A percentile compares a stretch with the other conserved stretches of the same genome.
phyloP scores from a whole-genome alignment of 1,140 invertebrate species.

The Eupristina koningsbergeri region DNA sequence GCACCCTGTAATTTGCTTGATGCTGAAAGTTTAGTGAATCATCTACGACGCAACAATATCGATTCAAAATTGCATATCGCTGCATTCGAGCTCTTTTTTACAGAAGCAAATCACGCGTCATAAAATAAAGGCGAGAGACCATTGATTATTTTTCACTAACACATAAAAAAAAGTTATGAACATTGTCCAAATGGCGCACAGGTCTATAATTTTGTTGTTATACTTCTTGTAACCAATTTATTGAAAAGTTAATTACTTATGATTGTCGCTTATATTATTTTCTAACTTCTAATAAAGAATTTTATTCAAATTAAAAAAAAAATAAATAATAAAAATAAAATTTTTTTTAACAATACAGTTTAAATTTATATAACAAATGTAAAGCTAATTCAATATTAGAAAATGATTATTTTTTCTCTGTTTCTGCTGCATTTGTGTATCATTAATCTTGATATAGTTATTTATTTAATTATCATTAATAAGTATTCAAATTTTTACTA shows the following conservation, averaged over 20 bases:
- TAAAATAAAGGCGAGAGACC: conserved; percentile 48
- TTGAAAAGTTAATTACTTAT: conserved; percentile 6
- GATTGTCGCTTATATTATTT: conserved; percentile 9
- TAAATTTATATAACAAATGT: conserved; percentile 10
- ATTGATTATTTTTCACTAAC: conserved; percentile 12
- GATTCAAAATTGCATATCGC: conserved; percentile 63
- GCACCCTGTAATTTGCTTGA: conserved; percentile 67
- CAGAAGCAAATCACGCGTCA: conserved; percentile 66
- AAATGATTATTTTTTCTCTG: background rate
- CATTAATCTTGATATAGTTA: background rate
- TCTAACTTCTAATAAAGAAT: conserved; percentile 24
- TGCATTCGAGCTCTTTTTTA: conserved; percentile 64
- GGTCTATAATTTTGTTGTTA: background rate
- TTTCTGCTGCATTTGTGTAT: background rate
- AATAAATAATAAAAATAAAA: background rate
- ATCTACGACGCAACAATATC: conserved; percentile 63
- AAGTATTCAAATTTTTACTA: too few relatives aligned
- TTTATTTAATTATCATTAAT: background rate
- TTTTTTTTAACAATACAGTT: background rate
- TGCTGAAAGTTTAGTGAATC: conserved; percentile 63
- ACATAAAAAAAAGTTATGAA: background rate
- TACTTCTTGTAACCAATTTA: conserved; percentile 12
- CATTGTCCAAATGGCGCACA: background rate
- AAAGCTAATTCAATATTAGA: conserved; percentile 1
- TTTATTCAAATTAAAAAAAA: conserved; percentile 7